Evolutionary conservation across 2,888 invertebrate genomes (phyloP).

Genomic region (Lucinisca nassula): DNA sequence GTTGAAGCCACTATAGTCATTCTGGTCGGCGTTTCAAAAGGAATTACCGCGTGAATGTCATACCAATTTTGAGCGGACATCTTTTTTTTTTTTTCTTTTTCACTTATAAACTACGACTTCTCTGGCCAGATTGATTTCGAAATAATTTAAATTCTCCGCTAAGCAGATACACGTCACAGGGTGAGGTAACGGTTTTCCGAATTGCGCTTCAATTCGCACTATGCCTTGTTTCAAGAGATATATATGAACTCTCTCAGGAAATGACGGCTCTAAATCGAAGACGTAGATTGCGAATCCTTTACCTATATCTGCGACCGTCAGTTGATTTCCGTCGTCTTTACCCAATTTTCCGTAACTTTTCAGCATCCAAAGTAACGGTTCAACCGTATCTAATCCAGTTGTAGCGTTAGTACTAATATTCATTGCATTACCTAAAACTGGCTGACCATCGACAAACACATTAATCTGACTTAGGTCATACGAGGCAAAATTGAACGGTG

Average conservation of each 20-base stretch:
- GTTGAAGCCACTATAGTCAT: background rate
- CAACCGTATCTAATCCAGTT: constrained; percentile 12
- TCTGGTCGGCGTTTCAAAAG: constrained; percentile 1
- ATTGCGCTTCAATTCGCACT: constrained; percentile 26
- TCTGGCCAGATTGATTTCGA: constrained; percentile 31
- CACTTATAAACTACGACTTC: constrained; percentile 25
- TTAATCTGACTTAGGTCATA: constrained; percentile 35
- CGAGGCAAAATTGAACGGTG: constrained; percentile 36
- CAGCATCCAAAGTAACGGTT: constrained; percentile 19
- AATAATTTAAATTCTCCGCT: constrained; percentile 17
- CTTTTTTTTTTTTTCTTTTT: background rate
- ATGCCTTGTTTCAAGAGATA: constrained; percentile 40
- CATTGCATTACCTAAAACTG: constrained; percentile 30
- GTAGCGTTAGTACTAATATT: constrained; percentile 20
- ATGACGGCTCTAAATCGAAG: constrained; percentile 36
- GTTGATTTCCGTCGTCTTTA: constrained; percentile 23
- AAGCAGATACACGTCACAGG: constrained; percentile 41
- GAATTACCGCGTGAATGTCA: background rate
- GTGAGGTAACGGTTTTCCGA: background rate
- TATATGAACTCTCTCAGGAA: constrained; percentile 5
- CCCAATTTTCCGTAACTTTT: constrained; percentile 13
- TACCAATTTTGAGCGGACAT: background rate
- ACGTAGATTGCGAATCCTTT: constrained; percentile 35
- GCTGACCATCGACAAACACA: constrained; percentile 26
- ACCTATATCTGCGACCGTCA: constrained; percentile 9